Evolutionary conservation across 2,888 invertebrate species (phyloP), one percentile per base, ranked within the genome.

Genomic region (Venusia cambrica): DNA sequence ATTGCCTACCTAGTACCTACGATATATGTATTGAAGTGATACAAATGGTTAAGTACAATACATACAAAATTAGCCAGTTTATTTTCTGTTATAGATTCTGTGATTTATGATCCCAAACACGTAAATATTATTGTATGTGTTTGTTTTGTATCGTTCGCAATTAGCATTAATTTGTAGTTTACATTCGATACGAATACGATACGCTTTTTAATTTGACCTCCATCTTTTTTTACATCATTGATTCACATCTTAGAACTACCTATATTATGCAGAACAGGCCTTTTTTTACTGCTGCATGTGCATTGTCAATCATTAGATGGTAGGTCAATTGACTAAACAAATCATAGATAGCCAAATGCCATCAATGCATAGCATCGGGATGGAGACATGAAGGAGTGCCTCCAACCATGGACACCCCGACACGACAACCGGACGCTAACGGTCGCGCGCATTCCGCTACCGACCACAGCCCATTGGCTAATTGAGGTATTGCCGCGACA

Each of bases 371-470:
- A 43, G 40, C 44, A 42, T 38, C 48, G 35, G 44, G 50, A 52
- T 53, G 53, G 46, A 45, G 50, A 54, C 53, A 48, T 44, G 56
- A 45, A 60, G 64, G 65, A 65, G 62, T 67, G 70, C 48, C 65
- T 60, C 72, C 71, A 69, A 73, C 69, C 77, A 76, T 48, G 75
- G 49, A 33, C 20, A 7, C 29, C 20, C 7, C 13, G 20, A 36
- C 52, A 10, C 13, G 20, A 36, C 52, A 67, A 69, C 74, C 83
- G 85, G 81, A 80, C 70, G 49, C 68, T 84, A 84, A 85, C 85
- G 85, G 85, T 80, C 54, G 76, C 61, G 62, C 76, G 73, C 84
- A 84, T 84, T 76, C 73, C 69, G 41, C 51, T 62, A 59, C 57
- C 57, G 61, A 54, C 41, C 49, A 36, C 54, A 54, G 40, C 51